These are phyloP conservation scores for Nomada lathburiana DNA, from an alignment of 2,888 invertebrate species.

Conservation along the genomic window DNA sequence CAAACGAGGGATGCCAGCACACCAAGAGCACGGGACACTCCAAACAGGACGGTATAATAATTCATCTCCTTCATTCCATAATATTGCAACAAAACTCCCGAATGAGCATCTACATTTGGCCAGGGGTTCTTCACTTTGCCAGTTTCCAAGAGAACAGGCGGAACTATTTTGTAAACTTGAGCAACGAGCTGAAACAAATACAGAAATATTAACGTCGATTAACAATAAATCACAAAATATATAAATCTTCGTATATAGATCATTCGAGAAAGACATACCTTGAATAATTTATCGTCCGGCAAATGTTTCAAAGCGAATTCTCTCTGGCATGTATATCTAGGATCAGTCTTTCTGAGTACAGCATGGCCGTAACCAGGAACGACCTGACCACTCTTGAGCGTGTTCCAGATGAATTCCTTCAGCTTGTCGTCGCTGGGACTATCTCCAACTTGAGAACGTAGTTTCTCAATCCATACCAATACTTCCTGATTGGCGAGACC, in stretches of 20 bases:
- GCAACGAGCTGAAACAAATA: slow-evolving; percentile 89
- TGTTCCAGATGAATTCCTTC: slow-evolving; percentile 99
- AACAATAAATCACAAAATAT: neutral
- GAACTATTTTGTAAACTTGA: slow-evolving; percentile 95
- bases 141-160: slow-evolving; percentile 95
- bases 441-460: slow-evolving; percentile 94
- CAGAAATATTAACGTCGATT: slow-evolving; percentile 26
- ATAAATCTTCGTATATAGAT: slow-evolving; percentile 41
- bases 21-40: slow-evolving; percentile 94
- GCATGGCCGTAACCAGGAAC: slow-evolving; percentile 99
- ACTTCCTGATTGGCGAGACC: slow-evolving; percentile 97
- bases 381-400: slow-evolving; percentile 97
- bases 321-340: slow-evolving; percentile 95
- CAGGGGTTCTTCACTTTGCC: slow-evolving; percentile 99
- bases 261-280: slow-evolving; percentile 83
- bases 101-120: slow-evolving; percentile 99
- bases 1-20: slow-evolving; percentile 92
- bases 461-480: slow-evolving; percentile 96
- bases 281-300: slow-evolving; percentile 96
- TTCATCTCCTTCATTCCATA: slow-evolving; percentile 95
- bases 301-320: slow-evolving; percentile 97
- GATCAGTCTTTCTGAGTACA: slow-evolving; percentile 97
- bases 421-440: slow-evolving; percentile 95
- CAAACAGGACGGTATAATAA: slow-evolving; percentile 96
- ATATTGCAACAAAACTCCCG: slow-evolving; percentile 91